Conservation (phyloP, 1,140 invertebrate species). For the Pomacea maculata region DNA sequence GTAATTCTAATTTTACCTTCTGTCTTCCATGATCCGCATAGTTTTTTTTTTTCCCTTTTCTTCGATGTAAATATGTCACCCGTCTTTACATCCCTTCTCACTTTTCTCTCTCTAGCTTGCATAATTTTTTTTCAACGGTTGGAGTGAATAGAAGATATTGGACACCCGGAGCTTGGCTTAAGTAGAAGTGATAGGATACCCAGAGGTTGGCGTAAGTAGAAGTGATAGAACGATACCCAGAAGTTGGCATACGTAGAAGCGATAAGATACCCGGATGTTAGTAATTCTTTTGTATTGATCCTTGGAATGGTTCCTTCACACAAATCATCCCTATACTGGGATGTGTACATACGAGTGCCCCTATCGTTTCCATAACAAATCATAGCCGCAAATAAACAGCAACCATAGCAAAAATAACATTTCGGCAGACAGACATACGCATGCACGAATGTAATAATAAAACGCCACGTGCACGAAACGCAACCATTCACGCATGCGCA, state of each 20-base stretch:
- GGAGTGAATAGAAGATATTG: too few species aligned
- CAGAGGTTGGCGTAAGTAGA: too few species aligned
- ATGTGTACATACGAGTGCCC: background rate
- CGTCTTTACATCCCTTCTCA: background rate
- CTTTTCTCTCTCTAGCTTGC: background rate
- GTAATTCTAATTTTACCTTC: background rate
- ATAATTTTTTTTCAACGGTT: background rate
- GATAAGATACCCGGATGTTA: too few species aligned
- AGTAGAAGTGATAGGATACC: too few species aligned
- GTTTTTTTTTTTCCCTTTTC: background rate
- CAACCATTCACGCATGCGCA: background rate
- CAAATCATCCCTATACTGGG: too few species aligned
- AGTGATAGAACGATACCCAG: too few species aligned
- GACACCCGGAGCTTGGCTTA: too few species aligned
- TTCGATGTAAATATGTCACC: background rate
- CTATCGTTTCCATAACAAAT: background rate
- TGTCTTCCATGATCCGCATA: background rate
- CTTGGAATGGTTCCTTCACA: too few species aligned
- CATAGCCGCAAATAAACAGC: background rate
- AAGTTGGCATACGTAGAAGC: too few species aligned
- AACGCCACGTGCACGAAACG: background rate
- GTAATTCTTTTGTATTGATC: too few species aligned
- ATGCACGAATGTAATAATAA: background rate
- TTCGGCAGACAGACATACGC: background rate
- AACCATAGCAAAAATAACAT: slow-evolving; percentile 1